phyloP scores from a whole-genome alignment of 2,797 vertebrate species.

The Urophycis tenuis region DNA sequence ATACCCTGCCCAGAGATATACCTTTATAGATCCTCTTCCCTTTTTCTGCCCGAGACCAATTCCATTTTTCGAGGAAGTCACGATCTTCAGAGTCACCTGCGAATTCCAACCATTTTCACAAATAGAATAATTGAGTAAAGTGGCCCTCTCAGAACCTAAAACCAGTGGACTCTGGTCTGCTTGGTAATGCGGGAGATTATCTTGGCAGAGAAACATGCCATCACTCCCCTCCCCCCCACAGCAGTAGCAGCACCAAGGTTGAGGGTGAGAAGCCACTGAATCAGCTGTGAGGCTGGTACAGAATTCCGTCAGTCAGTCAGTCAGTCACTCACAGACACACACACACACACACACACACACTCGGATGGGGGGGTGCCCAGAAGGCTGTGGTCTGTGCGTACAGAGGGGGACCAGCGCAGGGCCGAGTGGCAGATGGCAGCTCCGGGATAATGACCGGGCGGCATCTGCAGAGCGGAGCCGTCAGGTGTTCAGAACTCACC shows the following conservation, averaged over 20 bases:
- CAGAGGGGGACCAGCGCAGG: slow-evolving; percentile 53
- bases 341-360: slow-evolving; percentile 1
- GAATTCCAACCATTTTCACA: slow-evolving; percentile 35
- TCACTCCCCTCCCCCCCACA: slow-evolving; percentile 17
- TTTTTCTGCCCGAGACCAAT: background rate
- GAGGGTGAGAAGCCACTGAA: slow-evolving; percentile 54
- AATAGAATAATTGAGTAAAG: slow-evolving; percentile 27
- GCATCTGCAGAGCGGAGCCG: slow-evolving; percentile 63
- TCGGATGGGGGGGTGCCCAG: slow-evolving; percentile 23
- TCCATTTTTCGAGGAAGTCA: background rate
- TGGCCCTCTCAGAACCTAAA: slow-evolving; percentile 23
- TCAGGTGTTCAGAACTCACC: slow-evolving; percentile 63
- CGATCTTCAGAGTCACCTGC: slow-evolving; percentile 1
- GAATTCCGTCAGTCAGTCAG: no score
- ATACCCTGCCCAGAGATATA: slow-evolving; percentile 28
- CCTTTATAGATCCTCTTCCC: background rate
- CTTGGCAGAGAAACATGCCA: slow-evolving; percentile 42
- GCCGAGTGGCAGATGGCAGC: slow-evolving; percentile 64
- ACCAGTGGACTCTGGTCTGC: slow-evolving; percentile 18
- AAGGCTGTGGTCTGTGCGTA: slow-evolving; percentile 56
- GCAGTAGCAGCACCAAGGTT: no score
- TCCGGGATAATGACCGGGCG: slow-evolving; percentile 62
- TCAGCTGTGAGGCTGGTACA: slow-evolving; percentile 37
- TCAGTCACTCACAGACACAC: slow-evolving; percentile 42
- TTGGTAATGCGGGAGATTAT: slow-evolving; percentile 38